Base-by-base conservation (phyloP, 1,140 invertebrate genomes). In the Pogonomyrmex barbatus region DNA sequence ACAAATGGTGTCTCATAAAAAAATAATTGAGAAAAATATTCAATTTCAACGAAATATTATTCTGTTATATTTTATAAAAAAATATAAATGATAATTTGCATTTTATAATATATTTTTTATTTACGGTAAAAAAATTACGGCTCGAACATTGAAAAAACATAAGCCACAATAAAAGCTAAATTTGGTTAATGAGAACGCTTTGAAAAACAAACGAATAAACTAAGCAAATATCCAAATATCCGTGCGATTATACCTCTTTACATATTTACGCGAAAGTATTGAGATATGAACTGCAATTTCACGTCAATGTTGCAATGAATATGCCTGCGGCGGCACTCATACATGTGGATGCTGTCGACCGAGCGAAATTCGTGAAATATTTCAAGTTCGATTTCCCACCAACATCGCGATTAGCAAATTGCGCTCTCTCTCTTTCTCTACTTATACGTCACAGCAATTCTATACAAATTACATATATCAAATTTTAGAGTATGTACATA, bases 271-370 rank as follows among this genome's bases (percentile, higher is more conserved):
- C 17, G 54, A 36, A 10, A 60, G 79, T 17, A 83, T 73, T 73
- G 79, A 83, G 68, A 83, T 83, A 73, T 62, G 68, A 73, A 83
- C 52, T 73, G 68, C 68, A 83, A 83, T 83, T 83, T 83, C 79
- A 75, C 54, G 54, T 83, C 79, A 83, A 75, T 83, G 68, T 62
- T 83, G 56, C 79, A 60, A 60, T 33, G 79, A 75, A 73, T 75
- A 39, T 12, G 79, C 79, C 54, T 75, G 54, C 73, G 82, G 62
- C 39, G 52, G 47, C 73, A 65, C 14, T n/a, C 50, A 52, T 85
- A 33, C n/a, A 12, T n/a, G 82, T 58, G 56, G 8, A 12, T 17
- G 70, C 4, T 54, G 60, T 63, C 45, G 71, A 62, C 45, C 6
- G 47, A 77, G 47, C 45, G 47, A 73, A 75, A 73, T 83, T 83